phyloP scores from a whole-genome alignment of 2,888 invertebrate genomes.

The Erebia palarica region DNA sequence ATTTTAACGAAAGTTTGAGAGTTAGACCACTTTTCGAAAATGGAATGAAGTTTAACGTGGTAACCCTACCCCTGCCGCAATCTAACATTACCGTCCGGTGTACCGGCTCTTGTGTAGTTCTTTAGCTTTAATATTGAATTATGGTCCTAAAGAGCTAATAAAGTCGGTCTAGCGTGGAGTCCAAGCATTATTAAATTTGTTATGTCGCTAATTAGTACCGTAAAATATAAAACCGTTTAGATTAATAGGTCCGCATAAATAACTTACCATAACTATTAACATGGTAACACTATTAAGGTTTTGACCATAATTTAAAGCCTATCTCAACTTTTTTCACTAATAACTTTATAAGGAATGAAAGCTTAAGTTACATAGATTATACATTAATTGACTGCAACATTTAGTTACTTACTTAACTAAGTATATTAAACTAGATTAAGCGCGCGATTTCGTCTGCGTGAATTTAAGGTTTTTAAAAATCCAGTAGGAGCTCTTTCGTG shows the following conservation, averaged over 20 bases:
- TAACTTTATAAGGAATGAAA: background rate
- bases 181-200: constrained; percentile 33
- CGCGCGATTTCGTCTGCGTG: too few species aligned
- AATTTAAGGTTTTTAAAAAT: too few species aligned
- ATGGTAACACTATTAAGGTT: background rate
- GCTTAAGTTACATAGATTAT: background rate
- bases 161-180: constrained; percentile 30
- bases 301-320: background rate
- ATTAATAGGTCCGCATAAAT: constrained; percentile 2
- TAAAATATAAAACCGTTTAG: constrained; percentile 4
- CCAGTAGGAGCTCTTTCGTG: too few species aligned
- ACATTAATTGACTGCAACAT: too few species aligned
- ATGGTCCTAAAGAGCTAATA: constrained; percentile 37
- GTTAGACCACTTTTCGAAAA: too few species aligned
- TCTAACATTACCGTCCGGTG: constrained; percentile 27
- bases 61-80: constrained; percentile 20
- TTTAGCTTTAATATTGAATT: constrained; percentile 40
- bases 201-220: constrained; percentile 26
- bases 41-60: background rate
- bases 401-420: too few species aligned
- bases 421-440: too few species aligned
- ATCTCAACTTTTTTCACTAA: background rate
- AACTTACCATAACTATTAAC: constrained; percentile 14
- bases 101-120: constrained; percentile 28
- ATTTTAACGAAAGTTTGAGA: too few species aligned